Conservation (phyloP, 1,140 invertebrate genomes). For the Drosophila burlai region DNA sequence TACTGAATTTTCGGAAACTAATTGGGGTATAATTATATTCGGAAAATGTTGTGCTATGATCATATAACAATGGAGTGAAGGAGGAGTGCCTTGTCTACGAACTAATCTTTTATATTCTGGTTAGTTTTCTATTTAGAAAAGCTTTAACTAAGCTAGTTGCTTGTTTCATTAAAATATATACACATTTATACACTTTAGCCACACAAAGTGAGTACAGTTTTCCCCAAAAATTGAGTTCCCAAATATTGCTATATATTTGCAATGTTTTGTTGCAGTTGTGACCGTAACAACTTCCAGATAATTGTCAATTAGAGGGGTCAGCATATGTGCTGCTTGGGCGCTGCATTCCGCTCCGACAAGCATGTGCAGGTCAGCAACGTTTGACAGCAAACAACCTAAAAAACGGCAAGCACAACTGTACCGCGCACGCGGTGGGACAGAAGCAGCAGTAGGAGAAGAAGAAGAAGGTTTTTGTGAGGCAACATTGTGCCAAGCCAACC, state of each 20-base stretch:
- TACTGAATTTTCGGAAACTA: not conserved
- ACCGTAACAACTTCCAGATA: constrained; percentile 16
- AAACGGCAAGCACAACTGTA: constrained; percentile 19
- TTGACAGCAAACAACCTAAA: constrained; percentile 21
- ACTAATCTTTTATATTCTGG: not conserved
- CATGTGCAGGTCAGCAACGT: constrained; percentile 18
- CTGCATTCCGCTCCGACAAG: constrained; percentile 22
- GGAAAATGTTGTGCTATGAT: not conserved
- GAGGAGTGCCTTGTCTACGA: not conserved
- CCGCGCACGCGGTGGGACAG: not conserved
- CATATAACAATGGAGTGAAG: not conserved
- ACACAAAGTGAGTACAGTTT: not conserved
- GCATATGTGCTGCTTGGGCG: not conserved
- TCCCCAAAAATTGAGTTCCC: no score
- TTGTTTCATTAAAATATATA: not conserved
- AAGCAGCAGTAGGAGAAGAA: not conserved
- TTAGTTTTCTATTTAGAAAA: no score
- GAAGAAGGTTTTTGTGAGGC: not conserved
- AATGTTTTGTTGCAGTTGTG: not conserved
- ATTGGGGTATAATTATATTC: constrained; percentile 1
- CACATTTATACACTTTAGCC: not conserved
- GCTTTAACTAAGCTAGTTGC: not conserved
- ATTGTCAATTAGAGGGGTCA: constrained; percentile 38
- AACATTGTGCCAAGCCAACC: constrained; percentile 42
- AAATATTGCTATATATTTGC: not conserved